phyloP scores from a whole-genome alignment of 2,888 invertebrate genomes.

The Liopterus haemorrhoidalis region DNA sequence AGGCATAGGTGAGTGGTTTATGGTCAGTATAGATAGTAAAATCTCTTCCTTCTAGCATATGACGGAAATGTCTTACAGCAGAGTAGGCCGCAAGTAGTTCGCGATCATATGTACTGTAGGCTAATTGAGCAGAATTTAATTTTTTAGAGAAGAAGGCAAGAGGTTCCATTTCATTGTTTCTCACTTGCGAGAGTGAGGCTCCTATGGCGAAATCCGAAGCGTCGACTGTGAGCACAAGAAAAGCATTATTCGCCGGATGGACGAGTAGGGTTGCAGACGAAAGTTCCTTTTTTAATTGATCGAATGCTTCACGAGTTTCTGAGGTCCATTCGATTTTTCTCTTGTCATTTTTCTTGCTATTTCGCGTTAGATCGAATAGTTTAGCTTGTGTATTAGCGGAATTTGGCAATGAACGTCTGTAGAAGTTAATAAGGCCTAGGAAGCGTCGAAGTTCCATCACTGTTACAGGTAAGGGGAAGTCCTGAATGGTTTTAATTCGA shows the following conservation, averaged over 20 bases:
- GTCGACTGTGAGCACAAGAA: slow-evolving; percentile 37
- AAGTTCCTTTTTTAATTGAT: slow-evolving; percentile 33
- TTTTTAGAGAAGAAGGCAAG: slow-evolving; percentile 41
- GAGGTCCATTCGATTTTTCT: no score
- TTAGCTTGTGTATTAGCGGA: slow-evolving; percentile 18
- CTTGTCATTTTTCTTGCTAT: no score
- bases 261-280: slow-evolving; percentile 34
- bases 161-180: slow-evolving; percentile 35
- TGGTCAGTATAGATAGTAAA: slow-evolving; percentile 38
- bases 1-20: slow-evolving; percentile 37
- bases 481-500: slow-evolving; percentile 26
- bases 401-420: slow-evolving; percentile 22
- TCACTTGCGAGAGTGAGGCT: slow-evolving; percentile 39
- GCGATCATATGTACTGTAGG: slow-evolving; percentile 38
- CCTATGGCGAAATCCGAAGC: slow-evolving; percentile 42
- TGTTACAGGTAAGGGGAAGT: slow-evolving; percentile 20
- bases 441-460: slow-evolving; percentile 24
- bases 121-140: slow-evolving; percentile 33
- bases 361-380: slow-evolving; percentile 11
- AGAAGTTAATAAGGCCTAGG: slow-evolving; percentile 25
- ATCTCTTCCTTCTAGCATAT: slow-evolving; percentile 38
- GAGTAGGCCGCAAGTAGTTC: slow-evolving; percentile 39
- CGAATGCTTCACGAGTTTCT: slow-evolving; percentile 31
- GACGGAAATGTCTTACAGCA: slow-evolving; percentile 36
- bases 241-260: slow-evolving; percentile 35